Conservation (phyloP, 2,888 invertebrate genomes). For the Carterocephalus palaemon region DNA sequence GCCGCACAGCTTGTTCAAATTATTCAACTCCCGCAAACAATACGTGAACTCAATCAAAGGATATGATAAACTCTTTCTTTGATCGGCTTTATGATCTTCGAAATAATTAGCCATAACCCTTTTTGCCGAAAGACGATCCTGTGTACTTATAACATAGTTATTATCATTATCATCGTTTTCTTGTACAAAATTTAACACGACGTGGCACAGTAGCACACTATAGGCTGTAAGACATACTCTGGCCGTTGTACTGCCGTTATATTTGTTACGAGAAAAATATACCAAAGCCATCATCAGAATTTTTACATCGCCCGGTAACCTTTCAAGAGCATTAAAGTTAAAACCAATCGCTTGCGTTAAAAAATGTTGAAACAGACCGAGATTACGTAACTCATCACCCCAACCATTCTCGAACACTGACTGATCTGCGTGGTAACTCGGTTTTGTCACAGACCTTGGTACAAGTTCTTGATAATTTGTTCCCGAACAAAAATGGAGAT, state of each 20-base stretch:
- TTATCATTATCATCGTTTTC: conserved; percentile 17
- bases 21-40: conserved; percentile 42
- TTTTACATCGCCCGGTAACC: conserved; percentile 35
- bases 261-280: conserved; percentile 40
- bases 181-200: conserved; percentile 34
- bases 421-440: background rate
- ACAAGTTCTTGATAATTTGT: background rate
- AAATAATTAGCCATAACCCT: conserved; percentile 32
- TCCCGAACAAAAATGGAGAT: background rate
- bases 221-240: conserved; percentile 36
- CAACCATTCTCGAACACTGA: conserved; percentile 6
- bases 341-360: conserved; percentile 11
- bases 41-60: conserved; percentile 40
- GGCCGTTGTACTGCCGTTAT: conserved; percentile 20
- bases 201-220: conserved; percentile 40
- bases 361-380: conserved; percentile 12
- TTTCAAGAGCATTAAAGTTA: conserved; percentile 29
- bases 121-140: conserved; percentile 31
- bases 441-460: background rate
- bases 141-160: conserved; percentile 21
- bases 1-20: conserved; percentile 45
- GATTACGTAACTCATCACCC: background rate
- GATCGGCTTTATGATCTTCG: conserved; percentile 9
- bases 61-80: conserved; percentile 32
- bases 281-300: conserved; percentile 40